phyloP scores from a whole-genome alignment of 2,888 invertebrate genomes.

The Anaspis maculata region DNA sequence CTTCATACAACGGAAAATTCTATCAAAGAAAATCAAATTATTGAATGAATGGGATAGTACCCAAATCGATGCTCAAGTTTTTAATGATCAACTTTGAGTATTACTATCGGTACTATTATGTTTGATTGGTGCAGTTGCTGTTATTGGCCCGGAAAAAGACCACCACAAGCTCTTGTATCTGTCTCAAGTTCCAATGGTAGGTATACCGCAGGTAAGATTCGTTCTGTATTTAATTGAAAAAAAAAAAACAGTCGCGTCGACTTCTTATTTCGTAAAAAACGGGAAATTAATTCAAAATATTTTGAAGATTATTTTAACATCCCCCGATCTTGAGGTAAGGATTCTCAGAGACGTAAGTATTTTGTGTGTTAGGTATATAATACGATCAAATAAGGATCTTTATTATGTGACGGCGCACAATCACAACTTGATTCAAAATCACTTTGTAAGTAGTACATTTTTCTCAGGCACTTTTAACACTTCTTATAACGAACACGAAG shows the following conservation, averaged over 20 bases:
- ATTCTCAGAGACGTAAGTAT: slow-evolving; percentile 1
- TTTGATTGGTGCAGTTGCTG: slow-evolving; percentile 41
- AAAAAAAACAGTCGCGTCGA: slow-evolving; percentile 1
- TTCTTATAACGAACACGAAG: too few relatives aligned
- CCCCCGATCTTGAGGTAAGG: slow-evolving; percentile 27
- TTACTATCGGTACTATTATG: too few relatives aligned
- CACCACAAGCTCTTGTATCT: slow-evolving; percentile 51
- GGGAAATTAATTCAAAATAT: slow-evolving; percentile 9
- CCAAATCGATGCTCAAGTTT: too few relatives aligned
- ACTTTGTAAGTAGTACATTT: too few relatives aligned
- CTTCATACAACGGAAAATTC: too few relatives aligned
- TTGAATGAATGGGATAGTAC: too few relatives aligned
- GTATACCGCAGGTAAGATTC: slow-evolving; percentile 39
- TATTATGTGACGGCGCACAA: too few relatives aligned
- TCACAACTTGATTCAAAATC: too few relatives aligned
- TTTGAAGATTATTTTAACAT: slow-evolving; percentile 29
- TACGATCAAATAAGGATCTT: slow-evolving; percentile 13
- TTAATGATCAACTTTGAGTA: too few relatives aligned
- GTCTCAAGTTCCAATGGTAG: slow-evolving; percentile 49
- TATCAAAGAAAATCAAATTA: too few relatives aligned
- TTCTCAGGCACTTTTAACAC: too few relatives aligned
- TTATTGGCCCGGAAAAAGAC: slow-evolving; percentile 50
- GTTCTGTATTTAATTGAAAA: neutral
- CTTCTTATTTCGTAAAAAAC: slow-evolving; percentile 2
- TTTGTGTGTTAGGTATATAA: slow-evolving; percentile 5